Base-by-base conservation (phyloP, 2,797 vertebrate species). In the Enteromius paludinosus region DNA sequence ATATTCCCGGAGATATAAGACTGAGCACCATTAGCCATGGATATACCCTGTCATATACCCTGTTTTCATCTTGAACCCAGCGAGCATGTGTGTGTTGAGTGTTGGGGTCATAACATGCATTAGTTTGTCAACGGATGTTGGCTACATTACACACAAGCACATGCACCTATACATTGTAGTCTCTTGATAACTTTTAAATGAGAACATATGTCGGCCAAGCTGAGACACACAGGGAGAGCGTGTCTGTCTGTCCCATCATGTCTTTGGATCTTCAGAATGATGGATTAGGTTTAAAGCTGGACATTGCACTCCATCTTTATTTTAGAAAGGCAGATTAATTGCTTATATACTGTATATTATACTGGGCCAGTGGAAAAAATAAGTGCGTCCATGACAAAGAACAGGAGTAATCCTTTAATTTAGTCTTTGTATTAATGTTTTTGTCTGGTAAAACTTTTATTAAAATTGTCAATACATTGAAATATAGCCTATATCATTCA, bases 231-330 rank as follows among this genome's bases (percentile, higher is more conserved):
- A 4, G 15, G 23, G 23, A 54, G 56, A 17, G 71, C 54, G 25
- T 15, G 52, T 65, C 79, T 61, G 66, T 75, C 23, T 70, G 43
- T 77, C 41, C 65, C 56, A 66, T 73, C 79, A 54, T 80, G 64
- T 61, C 30, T 8, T 61, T 64, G n/a, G 38, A 45, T 78, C 28
- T 72, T 49, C 35, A 74, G 28, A 73, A 17, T 85, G 72, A 85
- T 82, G 70, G 30, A 72, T 81, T 81, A 12, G 79, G 20, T 65
- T 18, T 73, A 73, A 70, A 33, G 30, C 30, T 70, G 41, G 70
- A 45, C 20, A 35, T 43, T 82, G 73, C 45, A 76, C 43, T 45
- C 49, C 1, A 5, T 69, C 5, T 17, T 30, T 64, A 6, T 15
- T 73, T 54, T 15, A 49, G 35, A 15, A 81, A 23, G 25, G 17